These are phyloP conservation scores for Hydroisotoma schaefferi DNA, from an alignment of 2,888 invertebrate genomes.

Conservation along the genomic window DNA sequence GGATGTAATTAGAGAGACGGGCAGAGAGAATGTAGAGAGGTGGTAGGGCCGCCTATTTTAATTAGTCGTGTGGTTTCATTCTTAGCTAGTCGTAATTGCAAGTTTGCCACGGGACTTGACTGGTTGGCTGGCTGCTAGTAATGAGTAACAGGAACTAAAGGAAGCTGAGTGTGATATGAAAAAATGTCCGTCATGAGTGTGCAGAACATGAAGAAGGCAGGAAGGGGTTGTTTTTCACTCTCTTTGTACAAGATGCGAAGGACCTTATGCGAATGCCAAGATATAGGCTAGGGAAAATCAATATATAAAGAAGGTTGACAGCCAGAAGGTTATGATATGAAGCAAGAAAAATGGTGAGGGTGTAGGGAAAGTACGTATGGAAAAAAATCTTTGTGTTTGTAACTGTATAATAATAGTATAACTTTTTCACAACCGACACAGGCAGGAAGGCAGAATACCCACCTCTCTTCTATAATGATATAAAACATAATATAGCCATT, in stretches of 20 bases:
- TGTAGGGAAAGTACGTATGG: slow-evolving; percentile 24
- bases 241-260: background rate
- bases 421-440: too few species aligned
- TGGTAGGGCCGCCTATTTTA: slow-evolving; percentile 35
- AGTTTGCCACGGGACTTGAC: too few species aligned
- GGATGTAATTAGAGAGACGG: slow-evolving; percentile 44
- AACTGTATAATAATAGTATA: background rate
- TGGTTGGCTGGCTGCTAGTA: too few species aligned
- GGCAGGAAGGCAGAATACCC: too few species aligned
- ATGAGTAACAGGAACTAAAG: too few species aligned
- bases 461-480: too few species aligned
- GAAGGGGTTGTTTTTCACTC: slow-evolving; percentile 18
- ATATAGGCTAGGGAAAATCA: slow-evolving; percentile 41
- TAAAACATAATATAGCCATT: background rate
- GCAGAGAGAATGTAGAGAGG: slow-evolving; percentile 5
- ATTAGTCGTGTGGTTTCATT: slow-evolving; percentile 25
- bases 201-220: slow-evolving; percentile 17
- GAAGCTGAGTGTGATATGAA: too few species aligned
- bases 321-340: slow-evolving; percentile 32
- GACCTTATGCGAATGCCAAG: slow-evolving; percentile 22
- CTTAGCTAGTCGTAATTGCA: background rate
- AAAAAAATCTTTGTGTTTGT: too few species aligned
- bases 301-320: slow-evolving; percentile 43
- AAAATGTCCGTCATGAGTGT: background rate
- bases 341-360: slow-evolving; percentile 27